Conservation (phyloP, 2,888 invertebrate genomes). For the Julus scandinavius region DNA sequence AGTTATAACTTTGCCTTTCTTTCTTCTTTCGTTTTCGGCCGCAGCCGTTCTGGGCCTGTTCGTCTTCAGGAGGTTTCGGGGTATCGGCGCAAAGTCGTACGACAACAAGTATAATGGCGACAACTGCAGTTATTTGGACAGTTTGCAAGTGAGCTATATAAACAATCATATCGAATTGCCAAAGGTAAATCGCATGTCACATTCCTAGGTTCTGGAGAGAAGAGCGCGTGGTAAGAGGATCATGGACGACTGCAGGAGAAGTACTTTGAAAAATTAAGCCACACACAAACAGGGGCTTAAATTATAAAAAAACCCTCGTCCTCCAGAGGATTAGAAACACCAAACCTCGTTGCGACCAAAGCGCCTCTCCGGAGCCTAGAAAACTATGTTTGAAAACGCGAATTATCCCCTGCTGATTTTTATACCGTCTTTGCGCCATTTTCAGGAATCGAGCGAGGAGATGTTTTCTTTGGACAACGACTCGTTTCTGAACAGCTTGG, state of each 20-base stretch:
- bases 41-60: slow-evolving; percentile 21
- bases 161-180: slow-evolving; percentile 61
- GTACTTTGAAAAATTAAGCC: no score
- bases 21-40: background rate
- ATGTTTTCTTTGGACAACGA: slow-evolving; percentile 95
- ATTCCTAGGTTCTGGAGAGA: no score
- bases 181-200: slow-evolving; percentile 58
- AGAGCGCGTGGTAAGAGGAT: no score
- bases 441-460: slow-evolving; percentile 90
- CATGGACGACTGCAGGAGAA: no score
- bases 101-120: slow-evolving; percentile 59
- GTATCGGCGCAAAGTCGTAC: slow-evolving; percentile 46
- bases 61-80: slow-evolving; percentile 22
- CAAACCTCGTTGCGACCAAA: no score
- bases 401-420: no score
- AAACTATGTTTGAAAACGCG: slow-evolving; percentile 45
- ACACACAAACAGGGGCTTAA: no score
- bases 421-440: slow-evolving; percentile 63
- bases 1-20: background rate
- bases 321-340: no score
- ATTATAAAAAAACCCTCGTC: no score
- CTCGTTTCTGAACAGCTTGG: slow-evolving; percentile 90
- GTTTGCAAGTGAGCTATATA: slow-evolving; percentile 61
- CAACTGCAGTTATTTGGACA: slow-evolving; percentile 60
- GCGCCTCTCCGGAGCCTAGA: background rate